Evolutionary conservation across 1,140 invertebrate species (phyloP), one percentile per base, ranked within the genome.

Genomic region (Drosophila jambulina): DNA sequence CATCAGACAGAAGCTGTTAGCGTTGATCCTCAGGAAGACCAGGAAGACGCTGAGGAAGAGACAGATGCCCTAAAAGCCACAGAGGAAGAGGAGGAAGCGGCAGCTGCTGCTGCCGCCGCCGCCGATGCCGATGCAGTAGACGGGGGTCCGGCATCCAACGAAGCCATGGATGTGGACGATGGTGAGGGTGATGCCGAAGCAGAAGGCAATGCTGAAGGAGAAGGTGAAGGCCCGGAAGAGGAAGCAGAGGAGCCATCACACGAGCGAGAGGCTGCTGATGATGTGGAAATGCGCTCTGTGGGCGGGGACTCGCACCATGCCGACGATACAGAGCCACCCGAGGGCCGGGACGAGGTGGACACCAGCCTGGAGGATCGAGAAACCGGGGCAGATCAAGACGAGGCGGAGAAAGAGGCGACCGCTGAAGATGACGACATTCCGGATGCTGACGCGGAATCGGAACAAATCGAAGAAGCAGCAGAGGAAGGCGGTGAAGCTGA

Each of bases 151-250:
- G 70, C 85, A 45, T 83, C 82, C 27, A 84, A 78, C 51, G 84
- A 87, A 42, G 91, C 92, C 15, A 86, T 86, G 90, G 91, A 93
- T 29, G 91, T 86, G 62, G 91, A 93, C 62, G 93, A 82, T n/a
- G 78, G 38, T 45, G 75, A 75, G 49, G 74, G 46, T 7, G 70
- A 77, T 38, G 36, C 48, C 21, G 72, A 53, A 10, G 56, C 51
- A n/a, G 59, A 79, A 15, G 74, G 48, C 13, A 67, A 77, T 38
- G 36, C 48, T 15, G 72, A 53, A 13, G 49, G 45, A 8, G 64
- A 78, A 17, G 42, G 8, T n/a, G 77, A 82, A 60, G 57, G 59
- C 45, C 15, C 4, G 3, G 75, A 34, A 15, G 70, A 62, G 13
- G 79, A 68, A 23, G 45, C 12, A 10, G 62, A 78, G 25, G 65